A percentile compares a stretch with the other conserved stretches of the same genome.
phyloP scores from a whole-genome alignment of 2,113 vertebrate species.

The Xyliphius kryptos region DNA sequence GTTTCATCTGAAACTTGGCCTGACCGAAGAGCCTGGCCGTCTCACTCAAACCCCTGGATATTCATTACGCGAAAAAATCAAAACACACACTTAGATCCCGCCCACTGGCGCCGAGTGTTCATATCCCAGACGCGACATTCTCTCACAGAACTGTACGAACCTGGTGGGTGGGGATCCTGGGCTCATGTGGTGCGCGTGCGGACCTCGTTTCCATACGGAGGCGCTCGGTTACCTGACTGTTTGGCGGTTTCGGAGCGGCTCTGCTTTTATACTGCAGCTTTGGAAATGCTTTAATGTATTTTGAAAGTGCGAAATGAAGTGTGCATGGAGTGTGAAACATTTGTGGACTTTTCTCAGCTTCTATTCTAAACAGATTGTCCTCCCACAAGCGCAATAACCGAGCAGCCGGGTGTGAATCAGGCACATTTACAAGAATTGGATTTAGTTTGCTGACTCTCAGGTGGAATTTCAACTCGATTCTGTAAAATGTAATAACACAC shows the following conservation, averaged over 20 bases:
- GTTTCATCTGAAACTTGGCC: too few species aligned
- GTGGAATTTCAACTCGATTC: neutral
- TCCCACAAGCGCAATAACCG: slow-evolving; percentile 1
- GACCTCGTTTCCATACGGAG: too few species aligned
- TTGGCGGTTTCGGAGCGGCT: neutral
- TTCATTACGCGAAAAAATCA: too few species aligned
- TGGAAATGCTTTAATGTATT: neutral
- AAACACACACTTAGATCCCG: too few species aligned
- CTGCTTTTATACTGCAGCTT: neutral
- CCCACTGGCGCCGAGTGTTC: too few species aligned
- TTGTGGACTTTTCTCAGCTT: slow-evolving; percentile 16
- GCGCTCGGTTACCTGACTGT: too few species aligned
- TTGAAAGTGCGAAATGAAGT: slow-evolving; percentile 5
- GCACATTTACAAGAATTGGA: neutral
- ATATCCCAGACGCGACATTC: too few species aligned
- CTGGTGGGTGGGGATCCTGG: too few species aligned
- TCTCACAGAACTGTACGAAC: too few species aligned
- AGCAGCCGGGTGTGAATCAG: neutral
- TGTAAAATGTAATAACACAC: neutral
- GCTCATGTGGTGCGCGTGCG: too few species aligned
- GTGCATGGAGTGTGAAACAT: neutral
- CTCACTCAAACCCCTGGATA: too few species aligned
- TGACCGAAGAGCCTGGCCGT: too few species aligned
- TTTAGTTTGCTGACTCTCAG: slow-evolving; percentile 15
- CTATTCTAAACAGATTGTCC: slow-evolving; percentile 23